Evolutionary conservation across 2,113 vertebrate genomes (phyloP), one percentile per base, ranked within the genome.

Genomic region (Podarcis cretensis): DNA sequence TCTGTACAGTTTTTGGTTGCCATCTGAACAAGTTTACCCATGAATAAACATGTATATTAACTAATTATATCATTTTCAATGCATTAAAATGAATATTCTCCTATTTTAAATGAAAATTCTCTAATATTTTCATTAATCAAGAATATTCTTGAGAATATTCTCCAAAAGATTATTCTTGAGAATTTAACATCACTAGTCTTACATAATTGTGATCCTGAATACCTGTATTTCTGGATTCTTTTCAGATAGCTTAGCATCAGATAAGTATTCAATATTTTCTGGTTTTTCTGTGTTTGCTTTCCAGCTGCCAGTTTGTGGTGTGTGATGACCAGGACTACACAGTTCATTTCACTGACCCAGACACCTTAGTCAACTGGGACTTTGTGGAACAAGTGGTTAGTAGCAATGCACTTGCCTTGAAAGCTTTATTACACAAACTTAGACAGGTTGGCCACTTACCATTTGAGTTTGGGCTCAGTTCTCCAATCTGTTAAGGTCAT

Each of bases 331-430:
- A 99, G 96, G 98, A 99, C 96, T 99, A 99, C 96, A 98, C 98
- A 94, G 98, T 98, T 95, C 98, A 99, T 96, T 99, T 99, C 97
- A 98, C 98, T 96, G 99, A 99, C 96, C 99, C 99, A 90, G 99
- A 99, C 96, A 99, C 98, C 48, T 97, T 99, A 96, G 99, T 99
- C 95, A 99, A 98, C 97, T 99, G 99, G 99, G 98, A 99, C 97
- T 99, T 98, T 96, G 98, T 99, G 97, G 98, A 99, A 96, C 99
- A 99, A 98, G 99, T 99, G 98, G 99, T 99, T 90, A 98, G 79
- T 90, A 98, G 79, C 89, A 79, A 92, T 94, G 92, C 83, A 89
- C 86, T 94, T 90, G 91, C 81, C 66, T 80, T 87, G 79, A 30
- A 63, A 30, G 20, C 32, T 91, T 86, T 87, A 78, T 4, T 77